Evolutionary conservation across 2,888 invertebrate genomes (phyloP).

Genomic region (Parnassius mnemosyne): DNA sequence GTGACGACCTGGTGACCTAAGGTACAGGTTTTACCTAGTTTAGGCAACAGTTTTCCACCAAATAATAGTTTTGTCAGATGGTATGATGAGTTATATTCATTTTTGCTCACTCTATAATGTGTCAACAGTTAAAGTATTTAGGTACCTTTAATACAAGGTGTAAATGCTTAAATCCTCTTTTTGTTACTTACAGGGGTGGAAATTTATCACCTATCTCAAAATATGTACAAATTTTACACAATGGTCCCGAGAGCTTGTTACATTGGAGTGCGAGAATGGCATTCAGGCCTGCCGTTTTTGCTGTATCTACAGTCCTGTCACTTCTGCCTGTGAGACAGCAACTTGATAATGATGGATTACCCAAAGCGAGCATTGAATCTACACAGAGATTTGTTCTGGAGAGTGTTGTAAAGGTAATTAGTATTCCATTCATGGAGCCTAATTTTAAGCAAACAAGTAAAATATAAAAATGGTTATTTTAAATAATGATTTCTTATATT

Average conservation of each 20-base stretch:
- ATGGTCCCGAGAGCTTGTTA: constrained; percentile 68
- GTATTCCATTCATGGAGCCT: not conserved
- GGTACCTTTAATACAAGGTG: no score
- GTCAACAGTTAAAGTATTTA: no score
- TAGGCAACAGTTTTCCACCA: no score
- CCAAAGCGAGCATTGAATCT: constrained; percentile 63
- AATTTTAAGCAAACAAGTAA: no score
- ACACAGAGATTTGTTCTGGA: constrained; percentile 70
- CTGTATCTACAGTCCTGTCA: constrained; percentile 59
- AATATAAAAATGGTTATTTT: no score
- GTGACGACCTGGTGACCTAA: no score
- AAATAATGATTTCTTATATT: no score
- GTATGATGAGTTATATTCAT: no score
- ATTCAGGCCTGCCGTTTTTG: constrained; percentile 64
- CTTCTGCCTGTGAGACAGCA: constrained; percentile 56
- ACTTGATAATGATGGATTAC: constrained; percentile 60
- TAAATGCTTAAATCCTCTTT: not conserved
- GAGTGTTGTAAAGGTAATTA: constrained; percentile 57
- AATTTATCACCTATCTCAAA: constrained; percentile 62
- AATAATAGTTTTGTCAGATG: no score
- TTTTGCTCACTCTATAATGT: no score
- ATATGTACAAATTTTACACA: constrained; percentile 67
- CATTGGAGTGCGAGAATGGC: constrained; percentile 69
- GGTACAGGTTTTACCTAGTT: no score
- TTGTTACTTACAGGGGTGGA: constrained; percentile 49